Conservation (phyloP, 2,888 invertebrate species). For the Lydus trimaculatus region DNA sequence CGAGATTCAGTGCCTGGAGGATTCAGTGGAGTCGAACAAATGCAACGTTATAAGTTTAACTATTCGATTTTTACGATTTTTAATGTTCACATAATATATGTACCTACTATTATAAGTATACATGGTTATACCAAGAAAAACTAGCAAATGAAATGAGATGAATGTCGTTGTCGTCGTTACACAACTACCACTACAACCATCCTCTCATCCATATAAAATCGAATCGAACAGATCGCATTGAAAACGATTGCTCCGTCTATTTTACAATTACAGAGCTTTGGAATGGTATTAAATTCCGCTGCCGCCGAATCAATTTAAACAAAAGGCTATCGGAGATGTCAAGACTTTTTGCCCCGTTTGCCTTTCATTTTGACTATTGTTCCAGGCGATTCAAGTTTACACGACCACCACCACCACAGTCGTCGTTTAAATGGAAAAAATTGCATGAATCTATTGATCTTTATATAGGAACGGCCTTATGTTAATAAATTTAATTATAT, state of each 20-base stretch:
- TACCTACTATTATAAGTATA: background rate
- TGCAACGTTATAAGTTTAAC: background rate
- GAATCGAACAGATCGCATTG: conserved; percentile 34
- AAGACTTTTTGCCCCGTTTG: conserved; percentile 49
- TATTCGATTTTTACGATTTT: conserved; percentile 3
- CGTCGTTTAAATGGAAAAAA: conserved; percentile 26
- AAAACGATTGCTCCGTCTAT: conserved; percentile 42
- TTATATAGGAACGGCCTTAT: conserved; percentile 19
- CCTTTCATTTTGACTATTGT: conserved; percentile 49
- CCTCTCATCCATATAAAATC: conserved; percentile 30
- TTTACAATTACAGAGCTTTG: conserved; percentile 54
- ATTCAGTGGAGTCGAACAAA: background rate
- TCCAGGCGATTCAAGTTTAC: conserved; percentile 17
- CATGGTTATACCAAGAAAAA: background rate
- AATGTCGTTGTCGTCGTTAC: background rate
- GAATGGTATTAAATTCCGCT: conserved; percentile 58
- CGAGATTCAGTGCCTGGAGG: background rate
- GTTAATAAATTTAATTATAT: conserved; percentile 26
- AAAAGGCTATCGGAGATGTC: conserved; percentile 54
- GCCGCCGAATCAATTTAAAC: conserved; percentile 57
- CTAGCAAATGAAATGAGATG: background rate
- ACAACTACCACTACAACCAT: background rate
- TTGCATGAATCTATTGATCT: conserved; percentile 22
- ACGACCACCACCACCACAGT: conserved; percentile 14
- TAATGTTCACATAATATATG: background rate